These are phyloP conservation scores for Centropyge bicolor DNA, from an alignment of 2,797 vertebrate species.

Conservation along the genomic window DNA sequence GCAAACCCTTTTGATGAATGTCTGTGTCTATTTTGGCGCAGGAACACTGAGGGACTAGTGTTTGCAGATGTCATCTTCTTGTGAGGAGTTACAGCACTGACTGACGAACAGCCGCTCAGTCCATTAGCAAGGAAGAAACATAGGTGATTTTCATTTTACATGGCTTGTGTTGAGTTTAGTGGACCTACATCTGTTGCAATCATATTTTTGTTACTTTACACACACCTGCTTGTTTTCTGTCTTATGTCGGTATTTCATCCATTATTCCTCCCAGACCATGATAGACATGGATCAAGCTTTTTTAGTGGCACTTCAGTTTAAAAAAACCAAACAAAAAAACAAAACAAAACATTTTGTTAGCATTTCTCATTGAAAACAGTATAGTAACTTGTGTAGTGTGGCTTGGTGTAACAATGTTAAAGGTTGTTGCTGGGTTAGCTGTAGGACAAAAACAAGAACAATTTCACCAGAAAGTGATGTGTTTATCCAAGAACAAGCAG, in stretches of 20 bases:
- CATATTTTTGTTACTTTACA: too few relatives aligned
- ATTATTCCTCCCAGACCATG: not conserved
- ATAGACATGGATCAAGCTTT: slow-evolving; percentile 10
- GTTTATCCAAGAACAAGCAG: slow-evolving; percentile 8
- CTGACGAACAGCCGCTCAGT: too few relatives aligned
- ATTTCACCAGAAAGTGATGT: not conserved
- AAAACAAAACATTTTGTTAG: not conserved
- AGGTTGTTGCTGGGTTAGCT: not conserved
- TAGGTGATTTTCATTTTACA: too few relatives aligned
- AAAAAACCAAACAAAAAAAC: not conserved
- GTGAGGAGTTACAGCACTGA: too few relatives aligned
- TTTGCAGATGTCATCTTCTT: too few relatives aligned
- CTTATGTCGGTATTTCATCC: not conserved
- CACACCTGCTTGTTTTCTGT: too few relatives aligned
- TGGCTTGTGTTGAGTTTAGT: too few relatives aligned
- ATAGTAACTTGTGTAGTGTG: not conserved
- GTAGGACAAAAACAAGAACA: slow-evolving; percentile 4
- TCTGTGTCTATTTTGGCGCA: not conserved
- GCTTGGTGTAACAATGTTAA: not conserved
- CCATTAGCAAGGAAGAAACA: too few relatives aligned
- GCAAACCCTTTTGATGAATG: not conserved
- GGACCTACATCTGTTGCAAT: too few relatives aligned
- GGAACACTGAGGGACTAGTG: not conserved
- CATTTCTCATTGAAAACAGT: not conserved
- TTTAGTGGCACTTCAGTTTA: not conserved